Base-by-base conservation (phyloP, 2,113 vertebrate species). In the Rhinichthys klamathensis region DNA sequence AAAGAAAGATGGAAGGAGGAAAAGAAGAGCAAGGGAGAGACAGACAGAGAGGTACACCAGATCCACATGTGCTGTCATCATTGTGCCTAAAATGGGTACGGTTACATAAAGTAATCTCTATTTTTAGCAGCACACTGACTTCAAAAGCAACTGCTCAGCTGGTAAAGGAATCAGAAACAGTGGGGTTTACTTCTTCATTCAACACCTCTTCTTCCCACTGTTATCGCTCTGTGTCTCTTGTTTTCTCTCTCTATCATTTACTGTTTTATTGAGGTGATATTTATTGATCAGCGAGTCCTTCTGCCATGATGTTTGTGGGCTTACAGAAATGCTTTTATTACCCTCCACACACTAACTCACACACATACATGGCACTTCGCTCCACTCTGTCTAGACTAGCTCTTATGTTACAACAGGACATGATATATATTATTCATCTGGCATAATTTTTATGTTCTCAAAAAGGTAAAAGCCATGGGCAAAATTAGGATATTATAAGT, bases 21-120 rank as follows among this genome's bases (percentile, higher is more conserved):
- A 69, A 25, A 25, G 23, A 25, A 49, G 25, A 73, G 49, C 32
- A 32, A 44, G 65, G 75, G 44, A 27, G 10, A 27, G 6, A 72
- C 80, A 85, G 84, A 87, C 83, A 73, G 91, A 90, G 90, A 89
- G 86, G 87, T 87, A 87, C 91, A 91, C 87, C 85, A 84, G 90
- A 90, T 92, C 92, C 90, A 91, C 92, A 88, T 82, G 79, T 79
- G 87, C 80, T 82, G 86, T 93, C 86, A 82, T 82, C 65, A 90
- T 90, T 88, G 89, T 85, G 82, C 27, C 56, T 44, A 83, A 92
- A 84, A 80, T 44, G 84, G 85, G 67, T 3, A 86, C 63, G 51
- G 82, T 89, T 85, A 87, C 88, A 89, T 89, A 89, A 89, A 89
- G 78, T 61, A n/a, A 56, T 32, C 46, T 84, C 84, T 89, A 89